Evolutionary conservation across 2,797 vertebrate species (phyloP), one percentile per base, ranked within the genome.

Genomic region (Nyctibius grandis): DNA sequence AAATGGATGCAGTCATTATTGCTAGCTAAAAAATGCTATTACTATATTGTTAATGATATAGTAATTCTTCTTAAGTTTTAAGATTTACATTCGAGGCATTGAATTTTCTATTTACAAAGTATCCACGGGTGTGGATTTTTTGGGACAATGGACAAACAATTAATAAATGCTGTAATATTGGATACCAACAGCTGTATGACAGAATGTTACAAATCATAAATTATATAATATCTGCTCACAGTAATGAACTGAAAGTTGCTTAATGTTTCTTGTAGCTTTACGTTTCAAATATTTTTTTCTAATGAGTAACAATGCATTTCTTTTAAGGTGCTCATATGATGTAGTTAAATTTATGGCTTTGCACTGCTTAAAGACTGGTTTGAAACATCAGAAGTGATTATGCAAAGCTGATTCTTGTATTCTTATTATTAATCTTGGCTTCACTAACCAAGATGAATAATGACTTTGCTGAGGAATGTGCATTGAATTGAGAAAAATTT

Each of bases 31-130:
- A 93, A 85, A 26, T 53, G 19, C 29, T 76, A 20, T 53, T 83
- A 63, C 9, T 60, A 2, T 33, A 9, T 48, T 60, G 3, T 60
- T 74, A 61, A 59, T 0, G 0, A n/a, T 57, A 20, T 2, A 84
- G 11, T 36, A 45, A 23, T 61, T 50, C 1, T 61, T 76, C 9
- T 38, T 47, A 34, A 20, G 22, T 40, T 23, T 72, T 54, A 82
- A 89, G 8, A 29, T 48, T 22, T 17, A 12, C 10, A 9, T 47
- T 75, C 63, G 21, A 18, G n/a, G 10, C 10, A 3, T 28, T 36
- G 44, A 67, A 53, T 7, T 47, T 77, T 93, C 9, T 40, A 21
- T 48, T 47, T 74, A 8, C 4, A 12, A 44, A 69, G 3, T 69
- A 36, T 50, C 11, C 3, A 6, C 31, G 34, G 9, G 0, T 53